A percentile compares a stretch with the other conserved stretches of the same genome.
phyloP scores from a whole-genome alignment of 2,888 invertebrate species.

The Acleris laterana region DNA sequence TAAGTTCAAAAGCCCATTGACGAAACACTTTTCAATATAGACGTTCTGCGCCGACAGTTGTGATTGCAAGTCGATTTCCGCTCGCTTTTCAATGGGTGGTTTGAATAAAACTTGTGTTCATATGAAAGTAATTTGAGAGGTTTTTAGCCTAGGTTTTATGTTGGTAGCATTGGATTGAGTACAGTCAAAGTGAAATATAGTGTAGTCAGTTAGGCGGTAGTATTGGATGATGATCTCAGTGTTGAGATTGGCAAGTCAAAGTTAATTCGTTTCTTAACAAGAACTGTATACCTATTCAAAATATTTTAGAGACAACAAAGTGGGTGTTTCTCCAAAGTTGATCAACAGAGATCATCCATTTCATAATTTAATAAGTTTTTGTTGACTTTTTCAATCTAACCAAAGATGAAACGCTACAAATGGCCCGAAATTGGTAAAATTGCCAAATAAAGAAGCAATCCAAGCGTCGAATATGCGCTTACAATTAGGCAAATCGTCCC shows the following conservation, averaged over 20 bases:
- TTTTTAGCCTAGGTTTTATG: neutral
- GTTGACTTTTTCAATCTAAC: neutral
- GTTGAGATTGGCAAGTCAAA: no score
- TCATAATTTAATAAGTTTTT: no score
- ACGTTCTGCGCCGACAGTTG: conserved; percentile 49
- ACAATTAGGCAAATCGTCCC: conserved; percentile 38
- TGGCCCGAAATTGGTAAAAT: conserved; percentile 17
- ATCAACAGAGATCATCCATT: no score
- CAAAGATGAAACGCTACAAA: conserved; percentile 3
- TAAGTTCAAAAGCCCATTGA: conserved; percentile 78
- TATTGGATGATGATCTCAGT: no score
- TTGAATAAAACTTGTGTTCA: conserved; percentile 29
- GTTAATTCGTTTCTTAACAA: no score
- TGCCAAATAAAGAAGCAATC: conserved; percentile 30
- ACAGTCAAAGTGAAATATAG: no score
- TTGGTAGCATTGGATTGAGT: no score
- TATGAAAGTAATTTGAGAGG: conserved; percentile 10
- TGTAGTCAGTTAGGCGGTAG: no score
- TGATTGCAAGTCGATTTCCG: conserved; percentile 53
- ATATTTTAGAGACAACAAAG: no score
- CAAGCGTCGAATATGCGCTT: conserved; percentile 27
- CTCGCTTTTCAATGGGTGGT: conserved; percentile 45
- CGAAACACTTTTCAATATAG: conserved; percentile 50
- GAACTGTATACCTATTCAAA: no score
- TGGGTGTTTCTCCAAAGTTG: no score